Percentiles rank a stretch among this genome's conserved stretches.
Conservation (phyloP, 2,797 vertebrate genomes). For the Pelochelys cantorii region DNA sequence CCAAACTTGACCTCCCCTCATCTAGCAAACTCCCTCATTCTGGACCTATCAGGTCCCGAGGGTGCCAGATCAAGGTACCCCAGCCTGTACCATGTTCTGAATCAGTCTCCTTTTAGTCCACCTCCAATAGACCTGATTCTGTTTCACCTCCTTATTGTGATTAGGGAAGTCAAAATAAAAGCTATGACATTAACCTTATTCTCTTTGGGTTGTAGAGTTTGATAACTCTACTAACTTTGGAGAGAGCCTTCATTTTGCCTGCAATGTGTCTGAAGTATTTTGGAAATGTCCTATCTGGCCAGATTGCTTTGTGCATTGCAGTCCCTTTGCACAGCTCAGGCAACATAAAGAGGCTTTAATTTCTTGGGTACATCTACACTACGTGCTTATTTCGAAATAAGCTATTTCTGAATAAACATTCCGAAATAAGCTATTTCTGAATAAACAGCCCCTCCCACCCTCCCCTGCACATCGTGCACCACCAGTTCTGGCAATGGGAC, state of each 20-base stretch:
- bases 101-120: constrained; percentile 44
- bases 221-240: constrained; percentile 43
- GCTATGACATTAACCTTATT: background rate
- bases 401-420: too few relatives aligned
- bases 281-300: constrained; percentile 6
- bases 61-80: too few relatives aligned
- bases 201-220: constrained; percentile 43
- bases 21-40: too few relatives aligned
- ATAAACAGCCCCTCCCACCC: too few relatives aligned
- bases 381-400: too few relatives aligned
- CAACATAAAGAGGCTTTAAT: constrained; percentile 21
- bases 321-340: constrained; percentile 56
- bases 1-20: too few relatives aligned
- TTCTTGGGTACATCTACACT: background rate
- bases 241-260: background rate
- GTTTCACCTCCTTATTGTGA: constrained; percentile 42
- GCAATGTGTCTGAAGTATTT: background rate
- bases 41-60: too few relatives aligned
- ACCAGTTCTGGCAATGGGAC: too few relatives aligned
- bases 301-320: constrained; percentile 17
- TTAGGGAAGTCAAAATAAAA: constrained; percentile 20
- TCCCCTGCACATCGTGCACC: too few relatives aligned
- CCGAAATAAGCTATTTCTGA: too few relatives aligned
- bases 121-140: constrained; percentile 55
- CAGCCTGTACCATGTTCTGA: constrained; percentile 20